Evolutionary conservation across 2,113 vertebrate genomes (phyloP).

Genomic region (Aptenodytes patagonicus): DNA sequence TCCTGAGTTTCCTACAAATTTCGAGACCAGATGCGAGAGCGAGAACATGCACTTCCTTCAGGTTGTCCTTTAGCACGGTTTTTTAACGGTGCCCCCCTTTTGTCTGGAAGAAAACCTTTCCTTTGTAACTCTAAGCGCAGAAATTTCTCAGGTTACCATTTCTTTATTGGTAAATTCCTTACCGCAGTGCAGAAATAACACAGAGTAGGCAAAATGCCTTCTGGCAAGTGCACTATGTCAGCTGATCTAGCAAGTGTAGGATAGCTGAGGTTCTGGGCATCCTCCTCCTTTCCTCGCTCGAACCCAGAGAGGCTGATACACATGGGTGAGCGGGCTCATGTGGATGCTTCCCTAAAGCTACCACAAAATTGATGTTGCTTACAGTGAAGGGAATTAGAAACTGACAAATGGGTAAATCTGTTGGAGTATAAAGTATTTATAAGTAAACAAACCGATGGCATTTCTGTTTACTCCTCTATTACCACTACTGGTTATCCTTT

Average conservation of each 20-base stretch:
- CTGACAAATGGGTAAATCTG: neutral
- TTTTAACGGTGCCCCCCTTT: neutral
- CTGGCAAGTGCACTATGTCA: neutral
- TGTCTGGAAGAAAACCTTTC: neutral
- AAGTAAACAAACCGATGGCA: neutral
- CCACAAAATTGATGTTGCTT: neutral
- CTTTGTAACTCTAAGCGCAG: neutral
- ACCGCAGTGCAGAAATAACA: neutral
- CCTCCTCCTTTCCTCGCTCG: fast-evolving
- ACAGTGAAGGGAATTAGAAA: neutral
- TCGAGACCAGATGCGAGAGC: neutral
- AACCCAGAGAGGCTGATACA: neutral
- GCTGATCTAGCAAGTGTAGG: neutral
- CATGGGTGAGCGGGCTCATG: neutral
- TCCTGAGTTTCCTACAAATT: neutral
- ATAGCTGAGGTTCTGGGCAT: neutral
- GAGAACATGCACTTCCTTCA: neutral
- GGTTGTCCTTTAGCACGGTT: neutral
- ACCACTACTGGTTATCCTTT: neutral
- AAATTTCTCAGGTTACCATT: neutral
- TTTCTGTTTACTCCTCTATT: neutral
- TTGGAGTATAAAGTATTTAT: neutral
- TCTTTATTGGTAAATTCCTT: neutral
- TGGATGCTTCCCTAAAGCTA: neutral
- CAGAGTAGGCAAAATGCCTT: neutral